phyloP scores from a whole-genome alignment of 1,140 invertebrate genomes.

The Venustaconcha ellipsiformis region DNA sequence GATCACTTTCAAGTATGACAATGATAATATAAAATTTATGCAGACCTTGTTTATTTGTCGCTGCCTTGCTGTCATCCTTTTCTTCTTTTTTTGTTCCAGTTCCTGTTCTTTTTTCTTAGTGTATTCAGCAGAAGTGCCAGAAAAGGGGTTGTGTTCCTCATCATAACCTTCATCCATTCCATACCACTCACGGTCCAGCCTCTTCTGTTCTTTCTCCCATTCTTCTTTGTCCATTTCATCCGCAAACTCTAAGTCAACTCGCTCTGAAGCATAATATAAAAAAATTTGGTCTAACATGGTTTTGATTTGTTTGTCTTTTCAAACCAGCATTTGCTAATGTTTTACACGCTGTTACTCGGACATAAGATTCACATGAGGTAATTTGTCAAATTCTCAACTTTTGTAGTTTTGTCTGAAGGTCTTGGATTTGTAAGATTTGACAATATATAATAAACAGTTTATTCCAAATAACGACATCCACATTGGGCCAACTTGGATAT shows the following conservation, averaged over 20 bases:
- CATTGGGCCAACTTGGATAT: too few relatives aligned
- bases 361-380: neutral
- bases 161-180: conserved; percentile 92
- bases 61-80: conserved; percentile 93
- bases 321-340: neutral
- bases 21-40: neutral
- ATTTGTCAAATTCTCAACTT: too few relatives aligned
- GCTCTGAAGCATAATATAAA: conserved; percentile 29
- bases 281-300: neutral
- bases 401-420: too few relatives aligned
- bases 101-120: conserved; percentile 92
- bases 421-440: too few relatives aligned
- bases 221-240: conserved; percentile 74
- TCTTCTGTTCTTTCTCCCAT: conserved; percentile 94
- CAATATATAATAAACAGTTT: too few relatives aligned
- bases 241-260: conserved; percentile 42
- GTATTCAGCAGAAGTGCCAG: conserved; percentile 90
- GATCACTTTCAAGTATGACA: too few relatives aligned
- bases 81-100: conserved; percentile 88
- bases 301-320: neutral
- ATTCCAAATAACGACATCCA: too few relatives aligned
- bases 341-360: neutral
- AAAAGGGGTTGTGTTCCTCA: conserved; percentile 93
- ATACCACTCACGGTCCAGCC: conserved; percentile 97
- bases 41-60: conserved; percentile 87